Conservation (phyloP, 37 sponge, comb jelly and placozoan genomes). For the Oscarella lobularis region DNA sequence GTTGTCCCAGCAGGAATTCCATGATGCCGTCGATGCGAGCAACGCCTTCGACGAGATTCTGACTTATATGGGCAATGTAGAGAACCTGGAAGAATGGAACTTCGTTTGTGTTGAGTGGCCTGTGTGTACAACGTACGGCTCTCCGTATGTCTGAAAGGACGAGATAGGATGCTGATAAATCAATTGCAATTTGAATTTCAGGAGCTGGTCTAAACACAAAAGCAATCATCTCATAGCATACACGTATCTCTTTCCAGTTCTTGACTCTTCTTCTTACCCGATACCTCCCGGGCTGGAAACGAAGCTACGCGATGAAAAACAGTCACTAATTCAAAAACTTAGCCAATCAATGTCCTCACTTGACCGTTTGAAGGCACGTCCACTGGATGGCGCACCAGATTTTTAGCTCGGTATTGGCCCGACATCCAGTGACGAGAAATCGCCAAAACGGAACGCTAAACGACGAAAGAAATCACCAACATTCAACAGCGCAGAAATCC, state of each 20-base stretch:
- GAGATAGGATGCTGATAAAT: constrained; percentile 60
- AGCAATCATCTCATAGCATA: no score
- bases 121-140: constrained; percentile 23
- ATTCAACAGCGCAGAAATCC: constrained; percentile 1
- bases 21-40: constrained; percentile 52
- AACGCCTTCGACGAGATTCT: constrained; percentile 19
- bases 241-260: no score
- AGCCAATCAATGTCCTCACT: constrained; percentile 13
- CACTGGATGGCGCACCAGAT: constrained; percentile 78
- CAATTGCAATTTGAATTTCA: constrained; percentile 36
- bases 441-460: constrained; percentile 62
- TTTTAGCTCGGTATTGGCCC: constrained; percentile 57
- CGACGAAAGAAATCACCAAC: neutral
- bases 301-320: no score
- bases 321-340: no score
- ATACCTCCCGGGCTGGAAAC: no score
- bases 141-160: constrained; percentile 49
- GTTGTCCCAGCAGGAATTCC: constrained; percentile 69
- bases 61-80: constrained; percentile 44
- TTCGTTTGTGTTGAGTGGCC: neutral
- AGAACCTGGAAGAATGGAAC: constrained; percentile 26
- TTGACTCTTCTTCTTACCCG: no score
- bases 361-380: constrained; percentile 76
- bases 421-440: constrained; percentile 65
- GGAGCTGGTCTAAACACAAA: no score